A percentile compares a stretch with the other conserved stretches of the same genome.
These are phyloP conservation scores for Poecilia latipinna DNA, from an alignment of 2,113 vertebrate genomes.

Conservation along the genomic window DNA sequence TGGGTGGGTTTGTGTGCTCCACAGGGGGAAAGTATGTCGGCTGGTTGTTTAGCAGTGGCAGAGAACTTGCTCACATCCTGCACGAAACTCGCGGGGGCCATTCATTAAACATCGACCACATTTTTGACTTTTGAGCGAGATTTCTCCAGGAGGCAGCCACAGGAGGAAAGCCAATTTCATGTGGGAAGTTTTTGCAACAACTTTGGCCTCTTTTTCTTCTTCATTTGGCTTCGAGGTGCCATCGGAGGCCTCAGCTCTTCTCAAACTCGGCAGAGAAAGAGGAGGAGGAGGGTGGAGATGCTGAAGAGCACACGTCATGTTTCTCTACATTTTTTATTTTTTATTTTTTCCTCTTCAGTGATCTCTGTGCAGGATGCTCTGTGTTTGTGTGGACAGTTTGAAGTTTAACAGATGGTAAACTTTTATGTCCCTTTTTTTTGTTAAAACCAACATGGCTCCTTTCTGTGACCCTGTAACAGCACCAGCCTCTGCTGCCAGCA, in stretches of 20 bases:
- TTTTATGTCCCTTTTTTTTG: conserved; percentile 67
- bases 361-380: neutral
- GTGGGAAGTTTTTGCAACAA: conserved; percentile 9
- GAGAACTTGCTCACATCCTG: conserved; percentile 39
- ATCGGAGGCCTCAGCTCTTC: conserved; percentile 46
- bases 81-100: conserved; percentile 26
- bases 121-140: conserved; percentile 30
- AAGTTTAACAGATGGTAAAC: conserved; percentile 78
- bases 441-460: conserved; percentile 45
- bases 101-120: conserved; percentile 9
- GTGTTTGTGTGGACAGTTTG: conserved; percentile 55
- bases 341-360: conserved; percentile 28
- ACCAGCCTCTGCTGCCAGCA: conserved; percentile 50
- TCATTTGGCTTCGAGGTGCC: conserved; percentile 16
- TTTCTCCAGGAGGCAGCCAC: neutral
- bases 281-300: conserved; percentile 45
- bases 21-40: conserved; percentile 50
- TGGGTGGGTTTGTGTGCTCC: conserved; percentile 45
- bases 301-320: conserved; percentile 60
- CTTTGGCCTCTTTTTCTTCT: neutral
- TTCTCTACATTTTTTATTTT: conserved; percentile 23
- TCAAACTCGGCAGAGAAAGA: conserved; percentile 34
- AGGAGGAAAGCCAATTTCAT: conserved; percentile 35
- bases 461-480: conserved; percentile 61
- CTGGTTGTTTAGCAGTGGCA: conserved; percentile 56